Conservation (phyloP, 2,888 invertebrate genomes). For the Bombylius discolor region DNA sequence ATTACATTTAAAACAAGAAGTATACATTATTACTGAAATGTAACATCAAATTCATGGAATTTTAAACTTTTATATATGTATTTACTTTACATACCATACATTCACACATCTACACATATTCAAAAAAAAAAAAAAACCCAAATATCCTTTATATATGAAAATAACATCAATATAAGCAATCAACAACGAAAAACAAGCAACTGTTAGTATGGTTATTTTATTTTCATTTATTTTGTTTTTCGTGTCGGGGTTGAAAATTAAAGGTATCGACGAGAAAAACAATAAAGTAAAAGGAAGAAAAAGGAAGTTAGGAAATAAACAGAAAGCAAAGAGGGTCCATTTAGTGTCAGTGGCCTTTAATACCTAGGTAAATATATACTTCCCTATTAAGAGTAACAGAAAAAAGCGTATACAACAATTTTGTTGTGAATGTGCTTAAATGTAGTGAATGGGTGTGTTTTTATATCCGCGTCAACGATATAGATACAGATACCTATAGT, state of each 20-base stretch:
- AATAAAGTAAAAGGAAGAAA: too few relatives aligned
- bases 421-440: background rate
- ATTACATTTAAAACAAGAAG: too few relatives aligned
- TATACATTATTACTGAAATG: background rate
- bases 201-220: too few relatives aligned
- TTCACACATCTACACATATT: background rate
- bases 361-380: too few relatives aligned
- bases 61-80: background rate
- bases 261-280: too few relatives aligned
- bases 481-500: too few relatives aligned
- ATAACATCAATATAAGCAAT: too few relatives aligned
- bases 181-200: background rate
- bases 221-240: too few relatives aligned
- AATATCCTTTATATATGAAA: background rate
- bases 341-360: background rate
- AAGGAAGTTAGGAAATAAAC: background rate
- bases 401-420: background rate
- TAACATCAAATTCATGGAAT: background rate
- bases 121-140: background rate
- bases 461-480: background rate
- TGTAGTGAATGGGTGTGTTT: background rate
- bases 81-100: too few relatives aligned
- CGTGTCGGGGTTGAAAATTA: too few relatives aligned
- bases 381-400: background rate
- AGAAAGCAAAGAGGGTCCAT: background rate